phyloP scores from a whole-genome alignment of 2,113 vertebrate genomes.

The Tichodroma muraria region DNA sequence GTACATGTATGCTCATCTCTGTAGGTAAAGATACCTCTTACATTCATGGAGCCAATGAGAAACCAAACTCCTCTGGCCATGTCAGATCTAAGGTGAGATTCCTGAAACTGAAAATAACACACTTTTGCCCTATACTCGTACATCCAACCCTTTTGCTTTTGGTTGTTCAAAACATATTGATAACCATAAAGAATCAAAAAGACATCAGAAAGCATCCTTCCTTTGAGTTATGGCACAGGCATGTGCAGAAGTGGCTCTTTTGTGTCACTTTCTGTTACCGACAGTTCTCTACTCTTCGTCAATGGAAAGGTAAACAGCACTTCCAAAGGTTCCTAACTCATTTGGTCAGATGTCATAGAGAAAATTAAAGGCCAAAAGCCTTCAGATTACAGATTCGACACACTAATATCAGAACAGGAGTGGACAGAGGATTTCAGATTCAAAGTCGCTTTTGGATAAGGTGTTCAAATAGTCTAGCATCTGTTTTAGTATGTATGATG shows the following conservation, averaged over 20 bases:
- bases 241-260: neutral
- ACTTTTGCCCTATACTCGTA: rapidly evolving
- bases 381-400: constrained; percentile 4
- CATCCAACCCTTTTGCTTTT: neutral
- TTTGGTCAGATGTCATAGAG: neutral
- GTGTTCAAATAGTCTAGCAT: neutral
- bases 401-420: neutral
- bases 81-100: neutral
- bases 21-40: neutral
- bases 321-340: neutral
- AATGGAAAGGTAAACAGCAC: neutral
- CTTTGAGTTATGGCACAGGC: neutral
- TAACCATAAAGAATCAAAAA: neutral
- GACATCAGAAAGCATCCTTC: neutral
- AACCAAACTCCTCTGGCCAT: neutral
- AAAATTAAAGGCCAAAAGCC: constrained; percentile 52
- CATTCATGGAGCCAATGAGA: neutral
- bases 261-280: neutral
- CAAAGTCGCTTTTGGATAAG: neutral
- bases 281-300: neutral
- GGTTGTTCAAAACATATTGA: neutral
- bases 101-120: neutral
- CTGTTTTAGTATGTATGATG: neutral
- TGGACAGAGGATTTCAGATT: neutral
- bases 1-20: neutral